A percentile compares a stretch with the other conserved stretches of the same genome.
Evolutionary conservation across 2,797 vertebrate genomes (phyloP).

Genomic region (Hylomyscus alleni): DNA sequence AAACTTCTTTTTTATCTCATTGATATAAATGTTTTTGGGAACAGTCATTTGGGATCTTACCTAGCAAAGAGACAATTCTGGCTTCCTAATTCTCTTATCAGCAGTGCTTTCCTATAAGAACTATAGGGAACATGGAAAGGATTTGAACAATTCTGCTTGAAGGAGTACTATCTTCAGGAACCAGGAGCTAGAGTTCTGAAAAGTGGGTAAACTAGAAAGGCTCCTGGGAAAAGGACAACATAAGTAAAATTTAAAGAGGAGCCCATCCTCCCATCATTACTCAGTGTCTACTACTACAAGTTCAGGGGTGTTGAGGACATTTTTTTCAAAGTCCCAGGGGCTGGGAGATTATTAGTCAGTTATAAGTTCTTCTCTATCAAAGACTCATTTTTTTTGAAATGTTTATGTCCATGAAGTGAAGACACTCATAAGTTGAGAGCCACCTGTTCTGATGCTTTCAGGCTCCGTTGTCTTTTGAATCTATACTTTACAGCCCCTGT

Average conservation of each 20-base stretch:
- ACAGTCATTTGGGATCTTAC: background rate
- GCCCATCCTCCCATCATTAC: background rate
- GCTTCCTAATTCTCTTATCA: background rate
- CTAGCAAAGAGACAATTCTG: background rate
- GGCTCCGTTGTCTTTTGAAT: background rate
- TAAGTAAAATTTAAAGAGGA: background rate
- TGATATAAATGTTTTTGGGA: background rate
- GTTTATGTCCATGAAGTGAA: background rate
- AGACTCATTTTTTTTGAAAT: background rate
- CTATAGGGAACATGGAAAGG: background rate
- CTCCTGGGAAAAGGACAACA: background rate
- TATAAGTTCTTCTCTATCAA: background rate
- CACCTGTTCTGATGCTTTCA: background rate
- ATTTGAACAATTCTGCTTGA: background rate
- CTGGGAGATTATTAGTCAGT: background rate
- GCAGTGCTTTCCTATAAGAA: slow-evolving; percentile 9
- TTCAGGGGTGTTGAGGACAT: background rate
- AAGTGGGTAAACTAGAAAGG: background rate
- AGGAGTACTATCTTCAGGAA: background rate
- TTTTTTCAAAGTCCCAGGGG: background rate
- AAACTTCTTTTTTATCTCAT: slow-evolving; percentile 48
- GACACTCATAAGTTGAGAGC: background rate
- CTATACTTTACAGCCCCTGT: background rate
- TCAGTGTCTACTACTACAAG: background rate
- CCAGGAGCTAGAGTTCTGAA: background rate